These are phyloP conservation scores for Acropternis orthonyx DNA, from an alignment of 2,797 vertebrate species.

Conservation along the genomic window DNA sequence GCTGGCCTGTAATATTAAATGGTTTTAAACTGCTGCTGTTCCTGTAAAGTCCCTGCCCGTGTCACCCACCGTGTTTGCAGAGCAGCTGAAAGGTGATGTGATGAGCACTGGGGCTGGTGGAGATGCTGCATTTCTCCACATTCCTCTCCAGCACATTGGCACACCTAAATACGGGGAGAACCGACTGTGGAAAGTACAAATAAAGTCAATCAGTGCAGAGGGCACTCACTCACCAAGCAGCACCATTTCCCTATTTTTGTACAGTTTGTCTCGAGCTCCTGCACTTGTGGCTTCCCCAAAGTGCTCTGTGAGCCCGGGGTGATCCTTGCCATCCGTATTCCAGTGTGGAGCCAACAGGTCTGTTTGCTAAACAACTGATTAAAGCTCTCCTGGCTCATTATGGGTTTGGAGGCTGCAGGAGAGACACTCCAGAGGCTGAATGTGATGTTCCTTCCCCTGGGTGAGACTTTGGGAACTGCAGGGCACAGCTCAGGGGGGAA, in stretches of 20 bases:
- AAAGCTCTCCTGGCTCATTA: not conserved
- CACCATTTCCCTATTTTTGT: not conserved
- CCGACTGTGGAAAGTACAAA: conserved; percentile 71
- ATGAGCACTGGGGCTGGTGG: not conserved
- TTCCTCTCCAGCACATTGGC: conserved; percentile 84
- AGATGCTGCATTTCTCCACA: conserved; percentile 85
- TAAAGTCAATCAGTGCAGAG: not conserved
- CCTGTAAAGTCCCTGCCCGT: not conserved
- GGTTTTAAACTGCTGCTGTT: not conserved
- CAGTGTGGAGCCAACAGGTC: not conserved
- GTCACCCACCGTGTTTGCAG: conserved; percentile 87
- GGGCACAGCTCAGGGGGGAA: not conserved
- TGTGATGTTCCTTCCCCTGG: not conserved
- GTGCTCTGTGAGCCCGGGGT: not conserved
- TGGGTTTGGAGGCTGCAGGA: not conserved
- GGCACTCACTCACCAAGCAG: not conserved
- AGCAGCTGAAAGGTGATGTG: conserved; percentile 85
- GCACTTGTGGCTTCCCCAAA: not conserved
- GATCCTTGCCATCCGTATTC: not conserved
- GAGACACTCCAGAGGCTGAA: not conserved
- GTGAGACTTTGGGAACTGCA: not conserved
- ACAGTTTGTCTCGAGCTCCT: not conserved
- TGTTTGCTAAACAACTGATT: too few relatives aligned
- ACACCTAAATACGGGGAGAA: conserved; percentile 89
- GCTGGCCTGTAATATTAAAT: not conserved